These are phyloP conservation scores for Listronotus oregonensis DNA, from an alignment of 1,140 invertebrate genomes.

Conservation along the genomic window DNA sequence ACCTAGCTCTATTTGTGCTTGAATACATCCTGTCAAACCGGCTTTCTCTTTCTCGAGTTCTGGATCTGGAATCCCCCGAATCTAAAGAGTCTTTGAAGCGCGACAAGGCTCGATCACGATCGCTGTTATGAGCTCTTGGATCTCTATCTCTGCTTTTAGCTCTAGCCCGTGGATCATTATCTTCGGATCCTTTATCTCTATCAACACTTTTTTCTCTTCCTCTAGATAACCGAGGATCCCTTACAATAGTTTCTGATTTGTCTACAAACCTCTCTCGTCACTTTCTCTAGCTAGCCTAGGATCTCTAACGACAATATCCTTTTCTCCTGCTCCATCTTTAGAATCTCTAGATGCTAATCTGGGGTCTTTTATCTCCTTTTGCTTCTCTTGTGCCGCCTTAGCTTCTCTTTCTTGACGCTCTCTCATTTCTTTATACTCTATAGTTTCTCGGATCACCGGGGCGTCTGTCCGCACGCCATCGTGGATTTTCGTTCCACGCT, in stretches of 20 bases:
- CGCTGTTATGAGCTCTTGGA: not conserved
- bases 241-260: not conserved
- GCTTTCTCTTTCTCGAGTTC: constrained; percentile 10
- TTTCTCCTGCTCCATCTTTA: constrained; percentile 5
- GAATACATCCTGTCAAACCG: constrained; percentile 44
- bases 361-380: constrained; percentile 29
- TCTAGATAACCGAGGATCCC: constrained; percentile 4
- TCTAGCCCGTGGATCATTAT: not conserved
- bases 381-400: constrained; percentile 6
- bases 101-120: no score
- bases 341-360: constrained; percentile 17
- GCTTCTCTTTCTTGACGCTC: constrained; percentile 28
- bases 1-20: constrained; percentile 21
- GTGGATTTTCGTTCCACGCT: constrained; percentile 1
- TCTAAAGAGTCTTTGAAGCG: no score
- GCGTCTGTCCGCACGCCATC: constrained; percentile 9
- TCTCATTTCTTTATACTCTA: constrained; percentile 37
- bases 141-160: constrained; percentile 3
- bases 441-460: constrained; percentile 34
- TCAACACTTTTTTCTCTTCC: constrained; percentile 7
- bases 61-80: not conserved
- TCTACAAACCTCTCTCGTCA: not conserved
- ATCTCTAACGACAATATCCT: constrained; percentile 18
- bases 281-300: constrained; percentile 16
- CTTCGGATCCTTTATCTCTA: not conserved